Evolutionary conservation across 2,888 invertebrate genomes (phyloP).

Genomic region (Tachina lurida): DNA sequence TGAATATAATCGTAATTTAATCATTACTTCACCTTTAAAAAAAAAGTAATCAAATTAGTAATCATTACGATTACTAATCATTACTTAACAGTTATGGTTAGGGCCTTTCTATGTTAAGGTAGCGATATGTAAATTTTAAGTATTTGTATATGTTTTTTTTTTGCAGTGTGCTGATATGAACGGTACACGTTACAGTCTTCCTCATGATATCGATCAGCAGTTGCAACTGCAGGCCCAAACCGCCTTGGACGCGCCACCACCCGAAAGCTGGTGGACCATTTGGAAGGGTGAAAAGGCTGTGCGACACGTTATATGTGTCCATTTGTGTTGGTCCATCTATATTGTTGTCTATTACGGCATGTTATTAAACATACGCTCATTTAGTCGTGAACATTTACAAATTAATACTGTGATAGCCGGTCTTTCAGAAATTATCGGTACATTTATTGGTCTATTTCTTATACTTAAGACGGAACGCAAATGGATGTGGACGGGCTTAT

Average conservation of each 20-base stretch:
- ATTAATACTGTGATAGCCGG: slow-evolving; percentile 83
- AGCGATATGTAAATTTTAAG: neutral
- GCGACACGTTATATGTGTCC: slow-evolving; percentile 81
- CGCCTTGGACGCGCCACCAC: slow-evolving; percentile 81
- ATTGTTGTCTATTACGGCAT: slow-evolving; percentile 83
- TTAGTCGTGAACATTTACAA: slow-evolving; percentile 83
- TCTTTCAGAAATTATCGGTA: slow-evolving; percentile 81
- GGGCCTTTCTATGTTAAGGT: too few relatives aligned
- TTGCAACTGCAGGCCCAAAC: slow-evolving; percentile 82
- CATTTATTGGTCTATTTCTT: slow-evolving; percentile 81
- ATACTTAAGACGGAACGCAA: slow-evolving; percentile 81
- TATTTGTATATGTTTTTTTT: slow-evolving; percentile 63
- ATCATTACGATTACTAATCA: too few relatives aligned
- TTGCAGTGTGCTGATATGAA: slow-evolving; percentile 82
- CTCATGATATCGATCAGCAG: slow-evolving; percentile 82
- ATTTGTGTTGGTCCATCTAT: slow-evolving; percentile 82
- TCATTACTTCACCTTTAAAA: too few relatives aligned
- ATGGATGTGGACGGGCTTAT: slow-evolving; percentile 82
- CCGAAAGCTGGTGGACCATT: slow-evolving; percentile 82
- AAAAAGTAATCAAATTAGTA: too few relatives aligned
- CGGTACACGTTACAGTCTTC: slow-evolving; percentile 80
- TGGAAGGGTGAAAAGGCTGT: slow-evolving; percentile 82
- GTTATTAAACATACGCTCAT: slow-evolving; percentile 83
- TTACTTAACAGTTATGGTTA: too few relatives aligned
- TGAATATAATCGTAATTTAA: too few relatives aligned